Evolutionary conservation across 2,113 vertebrate species (phyloP).

Genomic region (Hemibagrus wyckioides): DNA sequence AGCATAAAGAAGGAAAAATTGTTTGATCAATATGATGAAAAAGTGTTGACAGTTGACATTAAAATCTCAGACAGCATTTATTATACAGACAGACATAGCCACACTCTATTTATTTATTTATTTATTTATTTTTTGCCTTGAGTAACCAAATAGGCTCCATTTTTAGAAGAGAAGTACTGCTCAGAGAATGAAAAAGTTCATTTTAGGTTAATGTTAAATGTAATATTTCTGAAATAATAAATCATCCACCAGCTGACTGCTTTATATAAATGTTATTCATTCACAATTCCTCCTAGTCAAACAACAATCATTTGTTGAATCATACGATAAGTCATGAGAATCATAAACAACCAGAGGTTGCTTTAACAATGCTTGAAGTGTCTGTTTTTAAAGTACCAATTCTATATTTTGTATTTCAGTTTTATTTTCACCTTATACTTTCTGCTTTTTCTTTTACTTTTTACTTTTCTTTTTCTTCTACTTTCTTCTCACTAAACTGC

Average conservation of each 20-base stretch:
- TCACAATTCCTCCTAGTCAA: not conserved
- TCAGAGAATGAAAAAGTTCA: not conserved
- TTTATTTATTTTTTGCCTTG: not conserved
- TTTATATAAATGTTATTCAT: not conserved
- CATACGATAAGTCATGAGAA: not conserved
- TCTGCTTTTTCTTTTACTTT: no score
- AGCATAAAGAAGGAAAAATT: not conserved
- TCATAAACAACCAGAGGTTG: not conserved
- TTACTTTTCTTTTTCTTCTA: no score
- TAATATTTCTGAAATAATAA: not conserved
- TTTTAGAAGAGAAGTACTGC: not conserved
- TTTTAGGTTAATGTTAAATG: not conserved
- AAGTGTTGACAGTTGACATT: conserved; percentile 5
- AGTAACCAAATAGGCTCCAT: not conserved
- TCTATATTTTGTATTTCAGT: no score
- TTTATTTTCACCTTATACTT: no score
- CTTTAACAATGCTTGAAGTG: not conserved
- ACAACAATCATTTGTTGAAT: not conserved
- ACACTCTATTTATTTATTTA: not conserved
- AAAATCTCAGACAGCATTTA: not conserved
- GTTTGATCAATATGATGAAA: conserved; percentile 27
- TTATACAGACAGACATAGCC: not conserved
- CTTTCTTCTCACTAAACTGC: not conserved
- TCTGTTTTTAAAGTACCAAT: not conserved
- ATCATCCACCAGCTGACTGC: not conserved